phyloP scores from a whole-genome alignment of 2,113 vertebrate species.

The Plestiodon gilberti region DNA sequence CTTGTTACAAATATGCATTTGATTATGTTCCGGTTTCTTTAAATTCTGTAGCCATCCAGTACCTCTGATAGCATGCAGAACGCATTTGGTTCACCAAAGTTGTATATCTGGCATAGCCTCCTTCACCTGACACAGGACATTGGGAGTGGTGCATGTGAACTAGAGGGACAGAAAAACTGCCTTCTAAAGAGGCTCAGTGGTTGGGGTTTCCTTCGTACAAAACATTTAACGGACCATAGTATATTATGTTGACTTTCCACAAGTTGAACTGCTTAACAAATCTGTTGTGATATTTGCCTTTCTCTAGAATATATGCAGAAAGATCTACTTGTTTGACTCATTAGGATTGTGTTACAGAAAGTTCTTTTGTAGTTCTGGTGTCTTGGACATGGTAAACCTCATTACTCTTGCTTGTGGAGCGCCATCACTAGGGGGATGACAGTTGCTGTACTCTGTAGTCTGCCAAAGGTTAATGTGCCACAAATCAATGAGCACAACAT shows the following conservation, averaged over 20 bases:
- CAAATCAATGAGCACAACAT: neutral
- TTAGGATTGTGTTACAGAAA: too few relatives aligned
- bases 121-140: neutral
- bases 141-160: neutral
- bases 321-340: too few relatives aligned
- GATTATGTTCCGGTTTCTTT: neutral
- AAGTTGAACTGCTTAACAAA: slow-evolving; percentile 44
- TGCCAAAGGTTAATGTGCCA: neutral
- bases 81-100: neutral
- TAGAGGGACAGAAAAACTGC: neutral
- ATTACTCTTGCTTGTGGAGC: neutral
- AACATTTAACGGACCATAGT: neutral
- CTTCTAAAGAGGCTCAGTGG: neutral
- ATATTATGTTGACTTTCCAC: neutral
- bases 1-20: neutral
- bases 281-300: slow-evolving; percentile 50
- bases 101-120: neutral
- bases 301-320: neutral
- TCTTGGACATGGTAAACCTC: neutral
- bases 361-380: too few relatives aligned
- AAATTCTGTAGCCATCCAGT: neutral
- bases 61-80: neutral
- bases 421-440: neutral
- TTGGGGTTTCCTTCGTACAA: neutral
- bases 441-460: neutral